phyloP scores from a whole-genome alignment of 2,113 vertebrate genomes.

The Rissa tridactyla region DNA sequence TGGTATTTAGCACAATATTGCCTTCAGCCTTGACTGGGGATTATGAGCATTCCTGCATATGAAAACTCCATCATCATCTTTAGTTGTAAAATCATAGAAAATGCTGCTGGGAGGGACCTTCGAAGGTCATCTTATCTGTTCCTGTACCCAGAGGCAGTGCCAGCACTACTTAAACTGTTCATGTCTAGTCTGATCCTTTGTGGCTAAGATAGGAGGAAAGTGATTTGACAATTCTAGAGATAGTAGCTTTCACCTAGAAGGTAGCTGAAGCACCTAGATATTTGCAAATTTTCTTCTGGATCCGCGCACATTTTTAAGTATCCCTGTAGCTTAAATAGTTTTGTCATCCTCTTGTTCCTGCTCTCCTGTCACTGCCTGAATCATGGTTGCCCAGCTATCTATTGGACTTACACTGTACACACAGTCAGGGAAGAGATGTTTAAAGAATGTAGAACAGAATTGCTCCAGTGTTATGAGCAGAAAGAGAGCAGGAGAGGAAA shows the following conservation, averaged over 20 bases:
- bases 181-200: neutral
- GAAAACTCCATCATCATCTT: neutral
- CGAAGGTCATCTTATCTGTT: neutral
- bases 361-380: neutral
- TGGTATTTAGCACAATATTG: neutral
- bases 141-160: neutral
- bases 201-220: neutral
- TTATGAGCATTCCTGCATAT: neutral
- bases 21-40: neutral
- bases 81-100: neutral
- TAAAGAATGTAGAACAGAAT: neutral
- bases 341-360: neutral
- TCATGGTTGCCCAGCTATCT: neutral
- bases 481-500: neutral
- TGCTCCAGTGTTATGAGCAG: neutral
- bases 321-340: neutral
- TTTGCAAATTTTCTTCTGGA: neutral
- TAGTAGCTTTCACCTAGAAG: neutral
- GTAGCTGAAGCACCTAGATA: neutral
- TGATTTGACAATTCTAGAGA: neutral
- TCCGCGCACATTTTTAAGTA: neutral
- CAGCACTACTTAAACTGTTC: neutral
- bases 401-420: neutral
- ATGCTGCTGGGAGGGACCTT: neutral
- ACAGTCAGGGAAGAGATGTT: neutral